Evolutionary conservation across 2,888 invertebrate genomes (phyloP).

Genomic region (Hyles lineata): DNA sequence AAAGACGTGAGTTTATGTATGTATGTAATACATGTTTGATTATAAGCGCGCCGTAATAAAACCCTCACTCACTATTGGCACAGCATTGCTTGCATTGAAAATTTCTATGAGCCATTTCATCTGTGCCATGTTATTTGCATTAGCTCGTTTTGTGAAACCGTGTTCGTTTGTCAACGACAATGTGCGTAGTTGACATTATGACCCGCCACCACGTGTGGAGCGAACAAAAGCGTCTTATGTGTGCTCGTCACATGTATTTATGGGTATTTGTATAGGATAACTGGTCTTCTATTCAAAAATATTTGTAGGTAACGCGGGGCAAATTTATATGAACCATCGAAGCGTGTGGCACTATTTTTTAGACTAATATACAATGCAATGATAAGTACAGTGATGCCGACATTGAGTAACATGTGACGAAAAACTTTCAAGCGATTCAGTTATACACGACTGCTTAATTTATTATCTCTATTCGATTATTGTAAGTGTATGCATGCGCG

Average conservation of each 20-base stretch:
- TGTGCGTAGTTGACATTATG: constrained; percentile 7
- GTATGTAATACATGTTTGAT: too few species aligned
- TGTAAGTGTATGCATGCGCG: too few species aligned
- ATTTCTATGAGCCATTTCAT: background rate
- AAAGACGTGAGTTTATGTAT: too few species aligned
- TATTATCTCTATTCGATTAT: too few species aligned
- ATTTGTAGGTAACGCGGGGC: background rate
- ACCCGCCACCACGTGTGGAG: background rate
- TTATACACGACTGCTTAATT: too few species aligned
- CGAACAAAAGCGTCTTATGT: background rate
- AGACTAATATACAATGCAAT: too few species aligned
- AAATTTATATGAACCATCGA: background rate
- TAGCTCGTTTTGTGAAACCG: background rate
- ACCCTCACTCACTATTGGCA: background rate
- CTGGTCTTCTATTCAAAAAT: background rate
- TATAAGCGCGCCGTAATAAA: background rate
- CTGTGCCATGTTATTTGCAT: background rate
- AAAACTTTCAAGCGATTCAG: too few species aligned
- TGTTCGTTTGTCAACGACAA: background rate
- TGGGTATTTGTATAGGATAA: background rate
- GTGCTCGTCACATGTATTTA: background rate
- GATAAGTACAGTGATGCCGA: too few species aligned
- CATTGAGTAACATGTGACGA: too few species aligned
- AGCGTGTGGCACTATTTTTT: background rate
- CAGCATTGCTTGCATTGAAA: background rate